Evolutionary conservation across 2,797 vertebrate species (phyloP).

Genomic region (Hylomyscus alleni): DNA sequence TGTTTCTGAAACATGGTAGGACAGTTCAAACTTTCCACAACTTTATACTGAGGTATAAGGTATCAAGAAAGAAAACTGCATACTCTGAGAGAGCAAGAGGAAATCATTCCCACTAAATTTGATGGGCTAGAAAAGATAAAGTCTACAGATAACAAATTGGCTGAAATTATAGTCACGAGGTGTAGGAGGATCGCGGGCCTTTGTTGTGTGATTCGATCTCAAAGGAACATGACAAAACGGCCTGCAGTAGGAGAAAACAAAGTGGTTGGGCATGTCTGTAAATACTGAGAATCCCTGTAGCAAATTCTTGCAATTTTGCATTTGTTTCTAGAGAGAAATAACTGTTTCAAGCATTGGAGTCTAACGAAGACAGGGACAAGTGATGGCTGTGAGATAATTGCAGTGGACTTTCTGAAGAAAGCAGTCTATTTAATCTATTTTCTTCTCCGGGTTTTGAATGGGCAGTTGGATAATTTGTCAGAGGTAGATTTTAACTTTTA

Average conservation of each 20-base stretch:
- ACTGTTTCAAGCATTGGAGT: background rate
- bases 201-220: slow-evolving; percentile 72
- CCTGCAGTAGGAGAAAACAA: slow-evolving; percentile 51
- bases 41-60: background rate
- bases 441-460: background rate
- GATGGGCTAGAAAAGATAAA: slow-evolving; percentile 64
- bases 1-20: background rate
- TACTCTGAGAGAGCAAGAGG: slow-evolving; percentile 29
- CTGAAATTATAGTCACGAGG: slow-evolving; percentile 70
- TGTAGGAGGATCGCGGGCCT: background rate
- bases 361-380: background rate
- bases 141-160: slow-evolving; percentile 61
- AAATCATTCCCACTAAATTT: slow-evolving; percentile 67
- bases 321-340: slow-evolving; percentile 57
- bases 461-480: background rate
- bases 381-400: background rate
- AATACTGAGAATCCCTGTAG: background rate
- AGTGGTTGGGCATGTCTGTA: background rate
- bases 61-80: slow-evolving; percentile 40
- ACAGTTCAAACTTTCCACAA: background rate
- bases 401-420: background rate
- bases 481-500: slow-evolving; percentile 44
- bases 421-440: background rate
- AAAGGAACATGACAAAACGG: slow-evolving; percentile 45
- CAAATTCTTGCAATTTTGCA: background rate